Base-by-base conservation (phyloP, 2,888 invertebrate species). In the Zaprionus obscuricornis region DNA sequence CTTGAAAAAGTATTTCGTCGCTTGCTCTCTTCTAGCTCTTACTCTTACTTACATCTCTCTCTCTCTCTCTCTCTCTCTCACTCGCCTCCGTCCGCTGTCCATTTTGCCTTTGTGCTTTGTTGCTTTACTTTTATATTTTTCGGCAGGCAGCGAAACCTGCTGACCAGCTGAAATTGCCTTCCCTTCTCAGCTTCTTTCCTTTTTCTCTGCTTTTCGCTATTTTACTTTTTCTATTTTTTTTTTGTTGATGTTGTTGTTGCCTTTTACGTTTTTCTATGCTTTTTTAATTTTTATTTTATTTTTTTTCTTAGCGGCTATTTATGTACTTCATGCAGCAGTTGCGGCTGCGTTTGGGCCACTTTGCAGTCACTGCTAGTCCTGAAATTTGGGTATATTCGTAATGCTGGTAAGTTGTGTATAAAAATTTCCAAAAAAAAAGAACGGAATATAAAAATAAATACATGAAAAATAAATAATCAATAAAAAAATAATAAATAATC, bases 1-100 rank as follows among this genome's bases (percentile, higher is more conserved):
- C 85, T 87, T 84, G 78, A 83, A 84, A 77, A 85, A 86, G 84
- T 74, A 81, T 72, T 74, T 74, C 59, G 57, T 70, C 65, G 58
- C 11, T 52, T 57, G 56, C 27, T 6, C 42, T 26, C 27, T 42
- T 18, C 16, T 31, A 24, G 33, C 13, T 10, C 5, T 16, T 18
- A n/a, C 33, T 3, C 13, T 22, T n/a, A n/a, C 54, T 2, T 13
- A n/a, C 13, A 14, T 13, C 14, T 6, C 17, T 17, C 16, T 7
- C 14, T 8, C 17, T 34, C 6, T 6, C 17, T 13, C 17, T 5
- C 13, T 16, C 10, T 11, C n/a, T 7, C 14, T 27, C 34, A 10
- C 40, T 7, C n/a, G 22, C 26, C 18, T 14, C 17, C 4, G 4
- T 10, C 33, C 33, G 7, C 14, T 20, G 40, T 11, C 45, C 57